Evolutionary conservation across 2,113 vertebrate species (phyloP).

Genomic region (Cynocephalus volans): DNA sequence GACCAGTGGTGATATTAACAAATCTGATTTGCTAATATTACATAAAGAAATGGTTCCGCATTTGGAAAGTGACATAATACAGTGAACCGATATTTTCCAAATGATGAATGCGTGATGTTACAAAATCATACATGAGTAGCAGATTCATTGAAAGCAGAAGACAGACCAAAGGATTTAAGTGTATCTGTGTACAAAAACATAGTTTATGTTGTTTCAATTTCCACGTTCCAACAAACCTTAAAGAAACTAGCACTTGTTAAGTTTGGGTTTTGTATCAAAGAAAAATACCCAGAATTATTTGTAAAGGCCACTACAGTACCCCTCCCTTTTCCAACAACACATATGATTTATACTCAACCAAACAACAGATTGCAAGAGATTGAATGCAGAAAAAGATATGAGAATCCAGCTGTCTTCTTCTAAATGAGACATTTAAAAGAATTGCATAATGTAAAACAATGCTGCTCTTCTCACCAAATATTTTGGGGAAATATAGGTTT

Average conservation of each 20-base stretch:
- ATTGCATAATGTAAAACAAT: background rate
- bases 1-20: background rate
- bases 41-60: background rate
- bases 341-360: background rate
- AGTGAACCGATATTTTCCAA: background rate
- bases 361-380: background rate
- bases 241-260: background rate
- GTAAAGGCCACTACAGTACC: background rate
- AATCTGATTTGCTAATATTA: background rate
- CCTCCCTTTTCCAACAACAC: background rate
- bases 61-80: background rate
- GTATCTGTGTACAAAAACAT: background rate
- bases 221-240: background rate
- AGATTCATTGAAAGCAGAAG: background rate
- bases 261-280: background rate
- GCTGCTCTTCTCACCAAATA: background rate
- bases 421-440: background rate
- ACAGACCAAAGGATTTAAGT: background rate
- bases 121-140: background rate
- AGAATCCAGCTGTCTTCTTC: background rate
- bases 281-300: background rate
- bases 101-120: background rate
- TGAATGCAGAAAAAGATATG: background rate
- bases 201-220: background rate
- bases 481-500: background rate